Evolutionary conservation across 23 tunicate genomes (phyloP).

Genomic region (Ascidia mentula): DNA sequence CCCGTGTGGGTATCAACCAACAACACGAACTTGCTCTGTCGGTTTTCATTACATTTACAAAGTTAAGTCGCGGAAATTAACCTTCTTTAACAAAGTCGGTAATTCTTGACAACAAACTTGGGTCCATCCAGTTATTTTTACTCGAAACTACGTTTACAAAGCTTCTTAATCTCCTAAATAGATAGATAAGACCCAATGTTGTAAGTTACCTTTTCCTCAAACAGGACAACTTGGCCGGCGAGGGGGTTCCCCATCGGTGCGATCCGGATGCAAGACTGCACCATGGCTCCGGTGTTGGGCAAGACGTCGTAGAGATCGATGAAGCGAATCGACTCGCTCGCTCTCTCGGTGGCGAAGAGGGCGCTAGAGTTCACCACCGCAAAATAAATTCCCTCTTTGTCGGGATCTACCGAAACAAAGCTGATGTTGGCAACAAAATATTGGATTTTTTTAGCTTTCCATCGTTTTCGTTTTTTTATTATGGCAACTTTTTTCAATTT

Average conservation of each 20-base stretch:
- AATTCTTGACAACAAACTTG: no score
- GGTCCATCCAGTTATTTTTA: no score
- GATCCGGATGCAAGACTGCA: conserved; percentile 64
- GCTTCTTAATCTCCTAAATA: no score
- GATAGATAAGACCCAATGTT: no score
- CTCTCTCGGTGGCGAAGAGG: conserved; percentile 29
- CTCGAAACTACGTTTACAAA: no score
- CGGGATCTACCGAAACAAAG: conserved; percentile 19
- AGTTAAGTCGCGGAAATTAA: not conserved
- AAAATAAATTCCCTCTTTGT: conserved; percentile 31
- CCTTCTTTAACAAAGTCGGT: no score
- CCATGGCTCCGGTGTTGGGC: conserved; percentile 64
- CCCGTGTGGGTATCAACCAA: conserved; percentile 61
- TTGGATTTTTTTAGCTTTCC: no score
- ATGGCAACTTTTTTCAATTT: no score
- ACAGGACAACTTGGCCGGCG: conserved; percentile 68
- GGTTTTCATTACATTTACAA: not conserved
- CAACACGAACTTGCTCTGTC: conserved; percentile 68
- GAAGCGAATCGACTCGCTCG: conserved; percentile 24
- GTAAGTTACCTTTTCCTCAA: conserved; percentile 84
- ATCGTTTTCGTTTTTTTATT: no score
- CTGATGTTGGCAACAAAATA: no score
- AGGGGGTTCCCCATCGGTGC: conserved; percentile 87
- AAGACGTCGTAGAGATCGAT: conserved; percentile 82
- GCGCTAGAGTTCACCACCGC: conserved; percentile 64